Evolutionary conservation across 92 coral and sea anemone species (phyloP), one percentile per base, ranked within the genome.

Genomic region (Palythoa grandis): DNA sequence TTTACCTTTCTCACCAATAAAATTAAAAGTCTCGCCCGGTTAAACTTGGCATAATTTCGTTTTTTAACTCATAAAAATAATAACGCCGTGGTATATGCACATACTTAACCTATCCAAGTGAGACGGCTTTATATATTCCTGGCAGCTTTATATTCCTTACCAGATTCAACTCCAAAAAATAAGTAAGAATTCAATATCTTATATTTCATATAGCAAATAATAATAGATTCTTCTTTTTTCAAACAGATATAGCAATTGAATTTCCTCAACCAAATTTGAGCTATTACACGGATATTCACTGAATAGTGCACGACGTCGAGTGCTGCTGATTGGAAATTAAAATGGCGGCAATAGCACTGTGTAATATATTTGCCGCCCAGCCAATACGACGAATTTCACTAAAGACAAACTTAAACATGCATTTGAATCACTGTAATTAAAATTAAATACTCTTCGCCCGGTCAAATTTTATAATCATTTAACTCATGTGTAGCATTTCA

Each of bases 291-390:
- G 25, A 14, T 74, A 20, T 14, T n/a, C 9, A 52, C 43, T 2
- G 38, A 23, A 5, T 19, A 52, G 10, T 12, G 40, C 50, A 0
- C 22, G 63, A 52, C n/a, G 20, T 60, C 38, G 38, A 38, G 23
- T 13, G n/a, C 43, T 14, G 60, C 10, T 22, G 74, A 68, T 23
- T 79, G 40, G 8, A 16, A 16, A 13, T 61, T 56, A 38, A 78
- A 65, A 58, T 78, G 52, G 22, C 56, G 17, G 57, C 14, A 43
- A 22, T 4, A 14, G 52, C 63, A 38, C 48, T 78, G 17, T 24
- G 7, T 40, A 19, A 65, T 80, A 22, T 63, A n/a, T 80, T 47
- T 66, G 22, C 85, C 85, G 85, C 74, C 39, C 40, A 25, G 19
- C 43, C 74, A 80, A 80, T 79, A 79, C 73, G 8, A 47, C 1